Conservation (phyloP, 2,113 vertebrate species). For the Leuciscus idus region DNA sequence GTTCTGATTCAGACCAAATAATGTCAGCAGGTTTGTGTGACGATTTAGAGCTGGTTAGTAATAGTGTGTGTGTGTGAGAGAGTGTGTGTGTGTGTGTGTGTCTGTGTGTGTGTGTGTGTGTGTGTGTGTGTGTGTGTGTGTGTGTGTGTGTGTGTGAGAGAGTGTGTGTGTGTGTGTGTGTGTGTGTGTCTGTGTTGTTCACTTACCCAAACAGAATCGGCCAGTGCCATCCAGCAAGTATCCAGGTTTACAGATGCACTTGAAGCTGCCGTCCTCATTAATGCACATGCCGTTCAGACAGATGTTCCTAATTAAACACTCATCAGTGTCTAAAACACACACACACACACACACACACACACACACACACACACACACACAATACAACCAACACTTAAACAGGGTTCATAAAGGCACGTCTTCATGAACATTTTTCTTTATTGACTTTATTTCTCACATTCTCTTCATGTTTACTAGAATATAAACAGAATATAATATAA, state of each 20-base stretch:
- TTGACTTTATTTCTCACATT: background rate
- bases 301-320: conserved; percentile 93
- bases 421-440: background rate
- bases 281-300: conserved; percentile 97
- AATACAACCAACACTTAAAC: conserved; percentile 15
- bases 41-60: background rate
- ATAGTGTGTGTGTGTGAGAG: background rate
- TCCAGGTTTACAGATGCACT: conserved; percentile 96
- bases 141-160: background rate
- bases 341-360: conserved; percentile 43
- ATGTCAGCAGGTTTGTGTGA: background rate
- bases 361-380: conserved; percentile 34
- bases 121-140: background rate
- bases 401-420: background rate
- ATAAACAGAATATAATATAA: too few species aligned
- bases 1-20: background rate
- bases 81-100: background rate
- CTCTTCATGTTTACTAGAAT: too few species aligned
- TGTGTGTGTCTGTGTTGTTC: too few species aligned
- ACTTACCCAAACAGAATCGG: conserved; percentile 77
- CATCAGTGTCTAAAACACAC: conserved; percentile 87
- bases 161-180: too few species aligned
- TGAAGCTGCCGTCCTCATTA: conserved; percentile 98
- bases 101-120: background rate
- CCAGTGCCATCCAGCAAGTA: conserved; percentile 81